Evolutionary conservation across 2,888 invertebrate genomes (phyloP).

Genomic region (Apoda limacodes): DNA sequence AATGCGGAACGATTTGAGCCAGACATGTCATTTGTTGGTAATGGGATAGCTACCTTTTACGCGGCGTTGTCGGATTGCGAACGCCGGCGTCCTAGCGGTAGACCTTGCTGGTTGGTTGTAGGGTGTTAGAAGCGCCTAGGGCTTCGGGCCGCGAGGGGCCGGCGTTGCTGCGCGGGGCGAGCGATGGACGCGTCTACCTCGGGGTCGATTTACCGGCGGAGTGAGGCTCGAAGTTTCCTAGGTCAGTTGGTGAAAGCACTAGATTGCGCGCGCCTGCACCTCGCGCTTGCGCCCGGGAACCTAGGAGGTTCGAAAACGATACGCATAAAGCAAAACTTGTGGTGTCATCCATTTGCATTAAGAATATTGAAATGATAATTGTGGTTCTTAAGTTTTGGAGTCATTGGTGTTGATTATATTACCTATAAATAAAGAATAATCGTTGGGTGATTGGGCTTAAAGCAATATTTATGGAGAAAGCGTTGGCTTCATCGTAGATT

Average conservation of each 20-base stretch:
- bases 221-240: slow-evolving; percentile 39
- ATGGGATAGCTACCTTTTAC: slow-evolving; percentile 48
- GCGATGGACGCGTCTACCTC: slow-evolving; percentile 52
- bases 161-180: slow-evolving; percentile 59
- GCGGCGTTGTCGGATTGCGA: slow-evolving; percentile 52
- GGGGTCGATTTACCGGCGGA: slow-evolving; percentile 61
- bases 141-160: slow-evolving; percentile 65
- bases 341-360: too few species aligned
- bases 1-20: slow-evolving; percentile 37
- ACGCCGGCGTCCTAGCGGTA: slow-evolving; percentile 54
- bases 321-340: slow-evolving; percentile 6
- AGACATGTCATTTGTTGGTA: slow-evolving; percentile 30
- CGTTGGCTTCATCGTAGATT: too few species aligned
- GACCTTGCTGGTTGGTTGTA: slow-evolving; percentile 32
- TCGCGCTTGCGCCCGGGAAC: slow-evolving; percentile 43
- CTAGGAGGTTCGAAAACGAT: too few species aligned
- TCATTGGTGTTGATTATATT: too few species aligned
- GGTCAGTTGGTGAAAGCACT: slow-evolving; percentile 30
- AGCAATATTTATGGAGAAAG: too few species aligned
- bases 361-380: too few species aligned
- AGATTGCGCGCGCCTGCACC: slow-evolving; percentile 46
- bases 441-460: too few species aligned
- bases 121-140: slow-evolving; percentile 53
- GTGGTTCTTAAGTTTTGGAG: too few species aligned
- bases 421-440: too few species aligned